phyloP scores from a whole-genome alignment of 2,888 invertebrate genomes.

The Muscina levida region DNA sequence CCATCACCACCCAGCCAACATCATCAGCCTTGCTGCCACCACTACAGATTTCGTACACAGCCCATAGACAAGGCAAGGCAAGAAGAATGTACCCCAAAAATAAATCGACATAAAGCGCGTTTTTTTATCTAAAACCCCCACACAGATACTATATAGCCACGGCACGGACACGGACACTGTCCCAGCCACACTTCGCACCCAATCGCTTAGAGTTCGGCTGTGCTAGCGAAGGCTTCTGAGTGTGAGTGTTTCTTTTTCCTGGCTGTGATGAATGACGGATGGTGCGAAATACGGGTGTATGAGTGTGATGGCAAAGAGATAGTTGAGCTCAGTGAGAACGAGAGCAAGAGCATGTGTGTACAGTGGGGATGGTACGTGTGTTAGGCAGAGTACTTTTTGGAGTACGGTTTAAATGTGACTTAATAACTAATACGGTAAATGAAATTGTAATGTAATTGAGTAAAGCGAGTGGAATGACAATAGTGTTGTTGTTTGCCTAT shows the following conservation, averaged over 20 bases:
- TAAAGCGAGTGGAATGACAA: no score
- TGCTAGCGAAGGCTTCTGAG: slow-evolving; percentile 23
- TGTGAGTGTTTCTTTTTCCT: slow-evolving; percentile 36
- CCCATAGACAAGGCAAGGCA: background rate
- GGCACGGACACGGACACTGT: background rate
- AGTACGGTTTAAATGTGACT: no score
- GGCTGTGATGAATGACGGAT: slow-evolving; percentile 1
- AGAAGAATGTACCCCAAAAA: slow-evolving; percentile 37
- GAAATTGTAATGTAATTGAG: no score
- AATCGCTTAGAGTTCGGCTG: slow-evolving; percentile 6
- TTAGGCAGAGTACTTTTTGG: no score
- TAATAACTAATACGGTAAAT: no score
- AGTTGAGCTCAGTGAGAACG: no score
- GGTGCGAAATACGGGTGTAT: background rate
- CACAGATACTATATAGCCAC: slow-evolving; percentile 30
- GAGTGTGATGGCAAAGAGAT: no score
- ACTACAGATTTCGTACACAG: slow-evolving; percentile 4
- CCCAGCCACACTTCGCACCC: background rate
- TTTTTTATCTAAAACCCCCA: slow-evolving; percentile 61
- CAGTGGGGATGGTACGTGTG: no score
- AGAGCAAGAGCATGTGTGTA: no score
- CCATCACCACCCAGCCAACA: slow-evolving; percentile 38
- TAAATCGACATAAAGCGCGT: slow-evolving; percentile 51
- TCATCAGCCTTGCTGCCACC: slow-evolving; percentile 14
- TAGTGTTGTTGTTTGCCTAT: no score